A percentile compares a stretch with the other conserved stretches of the same genome.
These are phyloP conservation scores for Hydrolagus affinis DNA, from an alignment of 2,113 vertebrate genomes.

Conservation along the genomic window DNA sequence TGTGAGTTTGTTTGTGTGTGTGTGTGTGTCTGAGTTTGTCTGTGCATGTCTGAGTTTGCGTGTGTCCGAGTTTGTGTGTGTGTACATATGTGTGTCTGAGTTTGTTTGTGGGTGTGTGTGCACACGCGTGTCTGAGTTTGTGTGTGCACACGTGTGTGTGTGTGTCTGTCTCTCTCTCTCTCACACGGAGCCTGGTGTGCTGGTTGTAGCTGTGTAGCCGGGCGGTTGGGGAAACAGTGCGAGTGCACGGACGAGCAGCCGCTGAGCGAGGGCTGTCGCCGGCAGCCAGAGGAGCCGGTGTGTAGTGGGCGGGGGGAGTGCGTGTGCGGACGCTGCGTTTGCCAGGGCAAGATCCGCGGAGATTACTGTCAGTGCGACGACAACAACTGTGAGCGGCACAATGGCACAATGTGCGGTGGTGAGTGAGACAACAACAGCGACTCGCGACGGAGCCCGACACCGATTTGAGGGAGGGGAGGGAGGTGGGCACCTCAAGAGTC, in stretches of 20 bases:
- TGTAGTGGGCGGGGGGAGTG: constrained; percentile 58
- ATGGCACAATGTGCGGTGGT: constrained; percentile 58
- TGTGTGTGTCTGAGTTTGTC: too few species aligned
- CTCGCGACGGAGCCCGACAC: not conserved
- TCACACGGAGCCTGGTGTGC: too few species aligned
- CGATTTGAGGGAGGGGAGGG: too few species aligned
- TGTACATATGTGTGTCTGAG: too few species aligned
- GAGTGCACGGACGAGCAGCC: constrained; percentile 47
- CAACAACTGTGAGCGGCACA: constrained; percentile 47
- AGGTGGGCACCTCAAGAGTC: not conserved
- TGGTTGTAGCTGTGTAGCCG: constrained; percentile 48
- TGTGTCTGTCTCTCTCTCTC: too few species aligned
- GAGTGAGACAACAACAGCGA: constrained; percentile 21
- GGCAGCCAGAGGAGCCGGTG: constrained; percentile 37
- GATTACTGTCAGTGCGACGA: constrained; percentile 56
- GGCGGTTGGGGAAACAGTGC: constrained; percentile 50
- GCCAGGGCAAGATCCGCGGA: constrained; percentile 44
- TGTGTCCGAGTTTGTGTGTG: too few species aligned
- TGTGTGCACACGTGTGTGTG: too few species aligned
- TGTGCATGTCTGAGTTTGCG: too few species aligned
- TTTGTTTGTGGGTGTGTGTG: too few species aligned
- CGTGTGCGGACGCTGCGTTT: constrained; percentile 55
- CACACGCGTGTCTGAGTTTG: too few species aligned
- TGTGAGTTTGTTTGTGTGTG: not conserved
- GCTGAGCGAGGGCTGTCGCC: constrained; percentile 46